phyloP scores from a whole-genome alignment of 1,140 invertebrate genomes.

The Drosophila tropicalis region DNA sequence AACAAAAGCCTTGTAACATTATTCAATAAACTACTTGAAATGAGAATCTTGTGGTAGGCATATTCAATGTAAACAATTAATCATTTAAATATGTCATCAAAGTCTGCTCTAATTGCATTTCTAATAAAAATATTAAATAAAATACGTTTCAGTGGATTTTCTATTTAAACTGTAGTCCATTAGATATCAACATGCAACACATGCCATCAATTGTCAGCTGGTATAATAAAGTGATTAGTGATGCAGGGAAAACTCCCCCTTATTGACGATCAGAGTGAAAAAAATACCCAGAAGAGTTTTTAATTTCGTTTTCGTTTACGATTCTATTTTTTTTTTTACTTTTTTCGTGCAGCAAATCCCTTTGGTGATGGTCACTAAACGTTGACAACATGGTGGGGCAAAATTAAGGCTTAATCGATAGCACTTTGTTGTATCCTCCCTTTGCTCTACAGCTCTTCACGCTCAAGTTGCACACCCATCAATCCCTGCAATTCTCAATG shows the following conservation, averaged over 20 bases:
- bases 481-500: conserved; percentile 52
- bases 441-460: neutral
- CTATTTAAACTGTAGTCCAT: neutral
- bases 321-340: too few relatives aligned
- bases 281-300: conserved; percentile 51
- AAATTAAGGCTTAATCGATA: conserved; percentile 79
- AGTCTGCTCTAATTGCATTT: too few relatives aligned
- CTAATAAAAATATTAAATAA: neutral
- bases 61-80: neutral
- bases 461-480: conserved; percentile 30
- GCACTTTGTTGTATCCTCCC: conserved; percentile 53
- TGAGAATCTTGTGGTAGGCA: conserved; percentile 1
- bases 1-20: conserved; percentile 10
- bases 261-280: neutral
- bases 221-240: conserved; percentile 55
- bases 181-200: conserved; percentile 12
- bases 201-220: conserved; percentile 43
- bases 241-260: neutral
- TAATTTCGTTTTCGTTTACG: conserved; percentile 27
- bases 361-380: conserved; percentile 32
- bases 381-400: conserved; percentile 45
- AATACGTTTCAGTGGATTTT: neutral
- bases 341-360: neutral
- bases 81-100: neutral
- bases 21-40: neutral